These are phyloP conservation scores for Polylopha cassiicola DNA, from an alignment of 2,888 invertebrate genomes.

Conservation along the genomic window DNA sequence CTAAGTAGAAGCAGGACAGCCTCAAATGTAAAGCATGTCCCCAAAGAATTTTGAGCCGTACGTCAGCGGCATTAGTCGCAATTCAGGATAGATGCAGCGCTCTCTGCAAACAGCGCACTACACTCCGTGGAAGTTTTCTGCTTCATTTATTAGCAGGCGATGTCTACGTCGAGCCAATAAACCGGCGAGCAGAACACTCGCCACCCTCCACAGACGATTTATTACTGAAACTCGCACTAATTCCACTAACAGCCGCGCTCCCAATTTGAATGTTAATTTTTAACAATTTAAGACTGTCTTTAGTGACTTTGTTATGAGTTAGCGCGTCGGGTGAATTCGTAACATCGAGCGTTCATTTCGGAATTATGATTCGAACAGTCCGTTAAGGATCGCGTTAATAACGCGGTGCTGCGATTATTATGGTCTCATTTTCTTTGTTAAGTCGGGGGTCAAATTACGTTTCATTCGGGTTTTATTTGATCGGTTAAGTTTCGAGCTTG, in stretches of 20 bases:
- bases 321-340: constrained; percentile 49
- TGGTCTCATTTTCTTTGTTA: constrained; percentile 28
- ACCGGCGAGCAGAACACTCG: constrained; percentile 54
- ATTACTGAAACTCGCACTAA: constrained; percentile 68
- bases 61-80: constrained; percentile 36
- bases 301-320: constrained; percentile 62
- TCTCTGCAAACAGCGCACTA: constrained; percentile 57
- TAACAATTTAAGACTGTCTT: constrained; percentile 68
- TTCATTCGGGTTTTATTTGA: too few species aligned
- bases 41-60: constrained; percentile 57
- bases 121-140: constrained; percentile 69
- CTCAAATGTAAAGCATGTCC: constrained; percentile 43
- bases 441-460: constrained; percentile 6
- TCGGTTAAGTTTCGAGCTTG: too few species aligned
- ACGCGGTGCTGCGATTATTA: constrained; percentile 47
- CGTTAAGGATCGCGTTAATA: constrained; percentile 42
- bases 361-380: constrained; percentile 44
- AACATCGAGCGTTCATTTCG: constrained; percentile 46
- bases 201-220: constrained; percentile 71
- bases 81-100: constrained; percentile 58
- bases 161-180: constrained; percentile 68
- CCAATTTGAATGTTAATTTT: constrained; percentile 75
- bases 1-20: constrained; percentile 38
- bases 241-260: constrained; percentile 69
- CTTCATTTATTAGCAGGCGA: constrained; percentile 73